Evolutionary conservation across 1,140 invertebrate species (phyloP).

Genomic region (Temnothorax nylanderi): DNA sequence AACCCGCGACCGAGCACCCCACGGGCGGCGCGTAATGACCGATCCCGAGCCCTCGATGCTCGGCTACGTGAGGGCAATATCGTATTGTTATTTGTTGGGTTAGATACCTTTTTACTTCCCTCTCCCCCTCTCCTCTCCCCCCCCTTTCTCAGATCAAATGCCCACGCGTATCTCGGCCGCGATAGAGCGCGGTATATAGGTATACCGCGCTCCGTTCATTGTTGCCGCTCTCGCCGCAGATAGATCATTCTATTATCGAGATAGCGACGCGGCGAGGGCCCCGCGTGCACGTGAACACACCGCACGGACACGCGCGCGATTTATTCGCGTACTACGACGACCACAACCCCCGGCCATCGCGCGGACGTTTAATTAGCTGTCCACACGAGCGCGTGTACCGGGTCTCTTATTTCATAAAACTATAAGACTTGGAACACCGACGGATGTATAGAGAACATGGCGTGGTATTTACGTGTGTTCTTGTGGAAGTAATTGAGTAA

Average conservation of each 20-base stretch:
- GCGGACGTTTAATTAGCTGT: conserved; percentile 52
- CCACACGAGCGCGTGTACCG: conserved; percentile 34
- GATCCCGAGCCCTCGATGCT: conserved; percentile 73
- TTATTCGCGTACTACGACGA: conserved; percentile 33
- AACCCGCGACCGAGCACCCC: conserved; percentile 33
- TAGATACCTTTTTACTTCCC: conserved; percentile 75
- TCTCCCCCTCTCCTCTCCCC: conserved; percentile 22
- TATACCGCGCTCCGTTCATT: conserved; percentile 78
- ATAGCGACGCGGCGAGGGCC: conserved; percentile 71
- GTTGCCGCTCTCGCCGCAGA: conserved; percentile 77
- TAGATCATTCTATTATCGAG: conserved; percentile 82
- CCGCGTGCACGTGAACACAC: conserved; percentile 38
- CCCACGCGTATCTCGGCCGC: conserved; percentile 63
- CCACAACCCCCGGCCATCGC: not conserved
- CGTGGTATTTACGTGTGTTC: conserved; percentile 21
- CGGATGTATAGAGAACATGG: not conserved
- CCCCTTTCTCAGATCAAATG: conserved; percentile 75
- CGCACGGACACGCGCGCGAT: conserved; percentile 37
- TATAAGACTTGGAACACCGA: conserved; percentile 15
- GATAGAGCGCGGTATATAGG: conserved; percentile 74
- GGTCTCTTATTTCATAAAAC: conserved; percentile 34
- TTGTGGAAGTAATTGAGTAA: not conserved
- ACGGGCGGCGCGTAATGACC: conserved; percentile 74
- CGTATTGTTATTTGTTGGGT: conserved; percentile 82
- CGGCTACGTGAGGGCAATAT: conserved; percentile 79